phyloP scores from a whole-genome alignment of 2,797 vertebrate species.

The Oceanodroma leucorhoa region DNA sequence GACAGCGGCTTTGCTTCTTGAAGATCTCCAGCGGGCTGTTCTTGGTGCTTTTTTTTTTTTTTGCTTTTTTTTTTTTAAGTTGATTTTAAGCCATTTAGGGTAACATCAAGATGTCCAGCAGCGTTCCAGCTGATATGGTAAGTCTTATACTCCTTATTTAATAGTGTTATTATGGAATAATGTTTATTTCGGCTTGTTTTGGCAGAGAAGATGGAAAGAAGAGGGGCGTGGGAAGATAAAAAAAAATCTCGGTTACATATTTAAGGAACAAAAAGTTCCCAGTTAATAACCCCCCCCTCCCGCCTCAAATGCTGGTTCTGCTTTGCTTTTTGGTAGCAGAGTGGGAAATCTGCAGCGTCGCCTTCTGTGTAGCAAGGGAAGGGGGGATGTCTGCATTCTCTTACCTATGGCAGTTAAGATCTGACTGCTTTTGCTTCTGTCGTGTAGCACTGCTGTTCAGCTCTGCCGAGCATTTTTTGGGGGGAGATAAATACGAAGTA shows the following conservation, averaged over 20 bases:
- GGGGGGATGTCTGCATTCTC: not conserved
- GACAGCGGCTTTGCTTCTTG: not conserved
- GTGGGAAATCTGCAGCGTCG: conserved; percentile 21
- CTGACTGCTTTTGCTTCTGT: not conserved
- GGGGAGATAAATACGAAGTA: not conserved
- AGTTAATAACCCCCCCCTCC: not conserved
- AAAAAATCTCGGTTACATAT: not conserved
- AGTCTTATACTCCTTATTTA: conserved; percentile 11
- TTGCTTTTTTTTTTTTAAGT: not conserved
- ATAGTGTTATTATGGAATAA: not conserved
- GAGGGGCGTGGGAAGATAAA: not conserved
- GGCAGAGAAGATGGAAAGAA: not conserved
- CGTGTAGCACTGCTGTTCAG: not conserved
- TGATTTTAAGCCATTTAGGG: conserved; percentile 27
- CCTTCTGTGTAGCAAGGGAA: not conserved
- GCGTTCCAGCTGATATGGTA: conserved; percentile 80
- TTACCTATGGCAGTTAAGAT: not conserved
- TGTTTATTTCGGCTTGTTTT: not conserved
- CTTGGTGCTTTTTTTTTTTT: not conserved
- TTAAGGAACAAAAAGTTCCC: conserved; percentile 62
- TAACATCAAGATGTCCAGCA: conserved; percentile 78
- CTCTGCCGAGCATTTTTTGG: not conserved
- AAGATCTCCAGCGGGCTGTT: not conserved
- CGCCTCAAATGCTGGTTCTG: not conserved
- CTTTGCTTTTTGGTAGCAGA: not conserved